Evolutionary conservation across 2,888 invertebrate species (phyloP), one percentile per base, ranked within the genome.

Genomic region (Tachina grossa): DNA sequence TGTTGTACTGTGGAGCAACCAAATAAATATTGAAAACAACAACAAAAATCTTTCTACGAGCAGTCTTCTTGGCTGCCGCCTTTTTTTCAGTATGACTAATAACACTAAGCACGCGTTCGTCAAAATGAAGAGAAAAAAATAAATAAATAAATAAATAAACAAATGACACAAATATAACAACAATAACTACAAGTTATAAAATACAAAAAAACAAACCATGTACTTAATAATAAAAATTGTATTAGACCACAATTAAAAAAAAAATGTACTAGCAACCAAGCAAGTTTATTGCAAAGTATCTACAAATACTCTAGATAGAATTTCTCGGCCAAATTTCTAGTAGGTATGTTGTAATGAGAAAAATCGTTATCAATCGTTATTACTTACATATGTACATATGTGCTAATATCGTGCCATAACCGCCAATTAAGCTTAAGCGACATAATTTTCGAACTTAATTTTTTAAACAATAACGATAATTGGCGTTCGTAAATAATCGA

Each of bases 31-130:
- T 16, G 10, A 77, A 51, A 71, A 57, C 53, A 66, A 66, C 69
- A 72, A 66, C 31, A 66, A 75, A 55, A 75, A 76, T 74, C 66
- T 79, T 47, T 65, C 66, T 77, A 82, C 83, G 76, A 83, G 76
- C 83, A 79, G 79, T 79, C 85, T 85, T 85, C 85, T 85, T 83
- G 83, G 85, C 85, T 85, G 85, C 85, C 85, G 85, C 85, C 83
- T 85, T 85, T 82, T 83, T 78, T 53, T 63, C 19, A 47, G 83
- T 83, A 85, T 85, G 85, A 85, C 85, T 85, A 85, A 85, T 83
- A 83, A 72, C 68, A 68, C 68, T 66, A 79, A 85, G 85, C 85
- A 85, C 83, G 85, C 85, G 85, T 85, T 82, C 78, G 59, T 78
- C 63, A 49, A 57, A 59, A 66, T 66, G 22, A 63, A 65, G 19